A percentile compares a stretch with the other conserved stretches of the same genome.
Conservation (phyloP, 92 coral and sea anemone species). For the Heliopora coerulea region DNA sequence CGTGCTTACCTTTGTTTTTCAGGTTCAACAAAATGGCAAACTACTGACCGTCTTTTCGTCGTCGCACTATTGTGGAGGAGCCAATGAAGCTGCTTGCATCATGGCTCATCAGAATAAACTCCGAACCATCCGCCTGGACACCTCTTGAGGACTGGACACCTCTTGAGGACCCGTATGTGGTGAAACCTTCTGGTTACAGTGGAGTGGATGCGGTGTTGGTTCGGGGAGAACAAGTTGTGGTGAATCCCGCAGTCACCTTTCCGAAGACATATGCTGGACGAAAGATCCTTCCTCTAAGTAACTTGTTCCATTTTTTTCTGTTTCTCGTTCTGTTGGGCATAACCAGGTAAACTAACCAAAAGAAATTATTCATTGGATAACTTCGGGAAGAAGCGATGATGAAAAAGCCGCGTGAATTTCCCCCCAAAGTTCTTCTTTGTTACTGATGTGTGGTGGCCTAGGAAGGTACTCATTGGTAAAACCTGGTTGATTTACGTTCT, state of each 20-base stretch:
- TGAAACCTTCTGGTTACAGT: too few species aligned
- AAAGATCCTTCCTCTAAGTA: background rate
- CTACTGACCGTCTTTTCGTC: constrained; percentile 89
- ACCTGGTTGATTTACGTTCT: too few species aligned
- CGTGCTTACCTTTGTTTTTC: background rate
- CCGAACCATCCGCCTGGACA: constrained; percentile 85
- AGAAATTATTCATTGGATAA: too few species aligned
- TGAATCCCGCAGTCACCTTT: background rate
- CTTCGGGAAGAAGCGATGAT: background rate
- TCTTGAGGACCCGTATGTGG: constrained; percentile 48
- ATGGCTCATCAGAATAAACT: constrained; percentile 80
- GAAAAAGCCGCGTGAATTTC: background rate
- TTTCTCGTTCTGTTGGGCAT: background rate
- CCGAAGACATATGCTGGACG: background rate
- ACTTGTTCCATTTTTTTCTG: background rate
- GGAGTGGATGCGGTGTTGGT: background rate
- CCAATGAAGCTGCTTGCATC: constrained; percentile 86
- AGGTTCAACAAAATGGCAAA: constrained; percentile 89
- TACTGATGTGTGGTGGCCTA: too few species aligned
- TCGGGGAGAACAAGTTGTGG: background rate
- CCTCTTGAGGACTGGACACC: constrained; percentile 73
- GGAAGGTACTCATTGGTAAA: too few species aligned
- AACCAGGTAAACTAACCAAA: too few species aligned
- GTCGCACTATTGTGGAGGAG: constrained; percentile 86
- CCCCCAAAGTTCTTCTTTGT: background rate